Conservation (phyloP, 2,888 invertebrate species). For the Lymantria monacha region DNA sequence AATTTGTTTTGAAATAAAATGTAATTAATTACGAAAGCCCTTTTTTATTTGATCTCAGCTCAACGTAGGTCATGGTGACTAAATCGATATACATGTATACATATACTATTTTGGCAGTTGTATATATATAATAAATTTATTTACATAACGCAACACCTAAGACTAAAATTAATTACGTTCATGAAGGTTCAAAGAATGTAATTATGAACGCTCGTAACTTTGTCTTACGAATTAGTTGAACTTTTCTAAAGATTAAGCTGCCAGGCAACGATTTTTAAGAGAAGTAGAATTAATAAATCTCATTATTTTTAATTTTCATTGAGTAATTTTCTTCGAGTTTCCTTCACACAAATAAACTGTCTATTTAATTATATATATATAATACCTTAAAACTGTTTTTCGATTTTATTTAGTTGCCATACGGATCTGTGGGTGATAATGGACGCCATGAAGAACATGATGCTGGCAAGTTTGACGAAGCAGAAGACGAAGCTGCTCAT, state of each 20-base stretch:
- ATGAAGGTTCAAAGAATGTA: constrained; percentile 3
- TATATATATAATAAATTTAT: not conserved
- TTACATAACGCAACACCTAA: not conserved
- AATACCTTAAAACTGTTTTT: no score
- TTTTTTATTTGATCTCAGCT: no score
- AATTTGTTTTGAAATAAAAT: no score
- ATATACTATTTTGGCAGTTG: no score
- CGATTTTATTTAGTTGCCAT: constrained; percentile 49
- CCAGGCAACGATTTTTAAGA: not conserved
- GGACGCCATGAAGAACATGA: constrained; percentile 61
- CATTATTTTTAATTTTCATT: no score
- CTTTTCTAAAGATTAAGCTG: not conserved
- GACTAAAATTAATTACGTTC: constrained; percentile 2
- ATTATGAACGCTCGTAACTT: constrained; percentile 7
- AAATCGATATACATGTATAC: no score
- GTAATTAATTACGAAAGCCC: no score
- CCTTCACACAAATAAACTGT: no score
- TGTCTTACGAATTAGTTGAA: not conserved
- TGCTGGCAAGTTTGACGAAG: constrained; percentile 84
- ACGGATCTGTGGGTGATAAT: constrained; percentile 40
- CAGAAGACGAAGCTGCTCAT: constrained; percentile 86
- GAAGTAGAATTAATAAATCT: no score
- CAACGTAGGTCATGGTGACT: no score
- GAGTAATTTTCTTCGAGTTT: no score
- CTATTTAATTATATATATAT: no score